Evolutionary conservation across 2,888 invertebrate genomes (phyloP), one percentile per base, ranked within the genome.

Genomic region (Eumerus sabulonum): DNA sequence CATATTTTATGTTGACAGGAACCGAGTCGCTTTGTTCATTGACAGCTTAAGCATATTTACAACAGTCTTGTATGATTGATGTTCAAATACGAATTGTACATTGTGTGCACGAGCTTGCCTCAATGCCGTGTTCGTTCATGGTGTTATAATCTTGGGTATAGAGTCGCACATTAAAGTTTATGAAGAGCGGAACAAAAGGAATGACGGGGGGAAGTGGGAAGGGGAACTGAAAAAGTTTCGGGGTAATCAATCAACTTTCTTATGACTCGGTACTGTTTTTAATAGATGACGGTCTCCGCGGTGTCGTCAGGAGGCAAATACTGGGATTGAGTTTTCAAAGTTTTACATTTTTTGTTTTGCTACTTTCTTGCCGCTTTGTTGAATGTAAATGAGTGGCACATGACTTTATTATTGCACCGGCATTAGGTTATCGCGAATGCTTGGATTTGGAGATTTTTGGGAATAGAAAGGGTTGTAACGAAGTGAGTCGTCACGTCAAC

Each of bases 191-290:
- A 40, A 70, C 70, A 54, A 62, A 35, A 18, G 44, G 14, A 9
- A 14, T 42, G 19, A 35, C 9, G 11, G 9, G 17, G 27, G 36
- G 13, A 9, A 13, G 9, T 27, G 27, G 36, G 13, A 9, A 45
- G 14, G 50, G 50, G 45, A 60, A 14, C 19, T 27, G 38, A 13
- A 64, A 40, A 56, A 38, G 36, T 57, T 38, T 1, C 3, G 27
- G 44, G 66, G 60, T 64, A 72, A 76, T 76, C 76, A 76, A 76
- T 76, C 76, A 76, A 66, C 11, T 57, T 71, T 57, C 40, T 19
- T 76, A 36, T 45, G 38, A 13, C 36, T 66, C 44, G 38, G 35
- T 72, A 42, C 9, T 48, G 18, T n/a, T 72, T 72, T 57, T 50
- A 38, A 50, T 40, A n/a, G 40, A 27, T 27, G 27, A 7, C 27